phyloP scores from a whole-genome alignment of 2,888 invertebrate genomes.

The Uloborus plumipes region DNA sequence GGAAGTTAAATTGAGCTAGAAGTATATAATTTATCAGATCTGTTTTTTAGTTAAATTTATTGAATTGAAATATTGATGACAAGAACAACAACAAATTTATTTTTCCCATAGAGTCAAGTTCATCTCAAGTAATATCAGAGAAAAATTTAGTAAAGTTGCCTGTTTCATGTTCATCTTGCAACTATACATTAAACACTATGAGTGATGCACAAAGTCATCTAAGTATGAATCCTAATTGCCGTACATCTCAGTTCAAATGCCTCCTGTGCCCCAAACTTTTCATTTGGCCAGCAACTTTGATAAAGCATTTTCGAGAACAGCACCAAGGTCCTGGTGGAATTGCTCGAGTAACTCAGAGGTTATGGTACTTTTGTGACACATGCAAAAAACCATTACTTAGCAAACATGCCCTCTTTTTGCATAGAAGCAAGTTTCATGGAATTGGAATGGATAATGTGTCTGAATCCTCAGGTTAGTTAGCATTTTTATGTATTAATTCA shows the following conservation, averaged over 20 bases:
- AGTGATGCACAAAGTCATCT: conserved; percentile 59
- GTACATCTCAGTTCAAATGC: conserved; percentile 55
- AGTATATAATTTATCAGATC: too few species aligned
- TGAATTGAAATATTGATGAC: too few species aligned
- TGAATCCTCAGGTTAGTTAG: conserved; percentile 31
- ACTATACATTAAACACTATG: conserved; percentile 38
- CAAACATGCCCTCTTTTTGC: conserved; percentile 53
- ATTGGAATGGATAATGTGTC: conserved; percentile 16
- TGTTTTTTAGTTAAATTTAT: too few species aligned
- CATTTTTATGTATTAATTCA: not conserved
- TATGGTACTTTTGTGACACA: conserved; percentile 63
- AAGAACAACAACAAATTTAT: too few species aligned
- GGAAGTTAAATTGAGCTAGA: too few species aligned
- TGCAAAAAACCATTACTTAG: conserved; percentile 57
- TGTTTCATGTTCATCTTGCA: conserved; percentile 41
- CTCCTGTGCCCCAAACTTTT: conserved; percentile 58
- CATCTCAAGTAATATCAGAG: conserved; percentile 20
- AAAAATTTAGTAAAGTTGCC: conserved; percentile 43
- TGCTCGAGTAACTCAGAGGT: conserved; percentile 37
- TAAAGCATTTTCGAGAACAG: conserved; percentile 57
- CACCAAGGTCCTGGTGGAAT: conserved; percentile 45
- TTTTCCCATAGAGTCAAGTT: conserved; percentile 9
- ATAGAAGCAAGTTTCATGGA: conserved; percentile 61
- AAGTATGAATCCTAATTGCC: conserved; percentile 47
- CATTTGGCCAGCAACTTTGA: conserved; percentile 62